Evolutionary conservation across 2,888 invertebrate genomes (phyloP).

Genomic region (Hesperia comma): DNA sequence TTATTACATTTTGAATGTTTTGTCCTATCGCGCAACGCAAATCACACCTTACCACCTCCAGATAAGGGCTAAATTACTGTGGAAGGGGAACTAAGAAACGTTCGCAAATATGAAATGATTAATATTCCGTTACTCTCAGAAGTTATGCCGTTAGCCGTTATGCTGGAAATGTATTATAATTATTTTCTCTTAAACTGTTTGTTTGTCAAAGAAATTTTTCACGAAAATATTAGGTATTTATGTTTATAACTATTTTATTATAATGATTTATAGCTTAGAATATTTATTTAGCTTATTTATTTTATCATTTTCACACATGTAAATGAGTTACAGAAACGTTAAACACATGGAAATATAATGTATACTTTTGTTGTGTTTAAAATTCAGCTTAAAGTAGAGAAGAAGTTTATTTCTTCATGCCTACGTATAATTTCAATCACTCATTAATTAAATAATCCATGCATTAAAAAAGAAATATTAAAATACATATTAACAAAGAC

Average conservation of each 20-base stretch:
- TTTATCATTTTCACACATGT: too few relatives aligned
- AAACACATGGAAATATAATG: too few relatives aligned
- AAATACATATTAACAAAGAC: too few relatives aligned
- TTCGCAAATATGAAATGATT: conserved; percentile 40
- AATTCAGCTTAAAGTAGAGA: too few relatives aligned
- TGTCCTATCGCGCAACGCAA: conserved; percentile 36
- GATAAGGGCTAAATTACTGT: conserved; percentile 11
- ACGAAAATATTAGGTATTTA: background rate
- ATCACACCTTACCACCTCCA: conserved; percentile 15
- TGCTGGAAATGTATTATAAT: conserved; percentile 29
- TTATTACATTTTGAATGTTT: conserved; percentile 54
- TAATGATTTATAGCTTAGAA: too few relatives aligned
- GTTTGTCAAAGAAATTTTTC: conserved; percentile 3
- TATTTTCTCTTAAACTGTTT: conserved; percentile 20
- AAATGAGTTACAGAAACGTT: too few relatives aligned
- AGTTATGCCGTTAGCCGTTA: conserved; percentile 24
- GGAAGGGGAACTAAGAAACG: conserved; percentile 7
- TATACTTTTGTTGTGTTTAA: too few relatives aligned
- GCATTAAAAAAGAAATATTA: too few relatives aligned
- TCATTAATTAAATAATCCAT: too few relatives aligned
- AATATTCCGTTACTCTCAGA: conserved; percentile 33
- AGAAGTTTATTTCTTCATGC: too few relatives aligned
- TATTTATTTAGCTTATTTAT: too few relatives aligned
- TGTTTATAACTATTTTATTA: background rate
- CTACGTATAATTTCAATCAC: too few relatives aligned